Evolutionary conservation across 1,140 invertebrate species (phyloP).

Genomic region (Paramacrobiotus metropolitanus): DNA sequence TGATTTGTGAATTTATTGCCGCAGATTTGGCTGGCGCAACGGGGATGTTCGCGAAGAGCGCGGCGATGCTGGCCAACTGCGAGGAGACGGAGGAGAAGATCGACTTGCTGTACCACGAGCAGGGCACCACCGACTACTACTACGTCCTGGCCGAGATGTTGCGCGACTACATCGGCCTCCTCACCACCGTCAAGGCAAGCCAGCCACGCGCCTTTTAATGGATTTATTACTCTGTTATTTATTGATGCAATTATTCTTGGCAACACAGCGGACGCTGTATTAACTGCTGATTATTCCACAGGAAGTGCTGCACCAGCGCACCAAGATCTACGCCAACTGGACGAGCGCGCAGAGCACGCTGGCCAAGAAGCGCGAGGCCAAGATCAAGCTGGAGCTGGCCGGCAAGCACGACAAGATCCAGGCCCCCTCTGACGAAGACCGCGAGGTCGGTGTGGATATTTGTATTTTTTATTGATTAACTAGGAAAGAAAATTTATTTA

Average conservation of each 20-base stretch:
- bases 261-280: too few relatives aligned
- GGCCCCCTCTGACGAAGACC: slow-evolving; percentile 63
- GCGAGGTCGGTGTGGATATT: too few relatives aligned
- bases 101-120: slow-evolving; percentile 60
- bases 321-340: slow-evolving; percentile 93
- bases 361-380: slow-evolving; percentile 76
- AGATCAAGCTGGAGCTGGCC: slow-evolving; percentile 66
- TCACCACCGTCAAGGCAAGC: slow-evolving; percentile 72
- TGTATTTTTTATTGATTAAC: too few relatives aligned
- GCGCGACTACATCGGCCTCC: slow-evolving; percentile 66
- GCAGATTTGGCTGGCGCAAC: slow-evolving; percentile 52
- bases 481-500: too few relatives aligned
- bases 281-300: too few relatives aligned
- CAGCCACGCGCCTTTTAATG: too few relatives aligned
- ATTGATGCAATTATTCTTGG: too few relatives aligned
- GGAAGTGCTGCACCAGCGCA: slow-evolving; percentile 91
- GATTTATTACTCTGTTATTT: too few relatives aligned
- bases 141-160: slow-evolving; percentile 73
- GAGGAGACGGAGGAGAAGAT: slow-evolving; percentile 82
- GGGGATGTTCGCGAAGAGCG: slow-evolving; percentile 55
- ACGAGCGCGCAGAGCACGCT: slow-evolving; percentile 83
- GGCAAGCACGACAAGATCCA: slow-evolving; percentile 68
- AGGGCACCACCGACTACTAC: slow-evolving; percentile 85
- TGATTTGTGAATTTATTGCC: slow-evolving; percentile 7
- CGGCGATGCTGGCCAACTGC: slow-evolving; percentile 71